Percentiles rank a stretch among this genome's conserved stretches.
Evolutionary conservation across 2,797 vertebrate genomes (phyloP).

Genomic region (Oreochromis mossambicus): DNA sequence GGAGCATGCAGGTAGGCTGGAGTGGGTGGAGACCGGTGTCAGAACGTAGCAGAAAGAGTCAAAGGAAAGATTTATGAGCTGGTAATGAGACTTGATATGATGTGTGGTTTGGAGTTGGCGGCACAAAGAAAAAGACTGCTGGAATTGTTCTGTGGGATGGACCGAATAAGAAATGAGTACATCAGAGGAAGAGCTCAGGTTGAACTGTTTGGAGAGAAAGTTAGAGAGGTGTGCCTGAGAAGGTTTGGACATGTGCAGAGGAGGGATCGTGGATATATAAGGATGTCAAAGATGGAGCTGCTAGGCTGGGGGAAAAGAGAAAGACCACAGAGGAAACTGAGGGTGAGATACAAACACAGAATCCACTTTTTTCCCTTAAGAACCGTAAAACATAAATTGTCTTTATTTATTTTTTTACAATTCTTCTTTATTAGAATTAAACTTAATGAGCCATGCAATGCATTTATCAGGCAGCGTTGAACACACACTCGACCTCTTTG

Average conservation of each 20-base stretch:
- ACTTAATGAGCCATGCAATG: neutral
- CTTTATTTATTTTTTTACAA: neutral
- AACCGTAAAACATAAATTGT: neutral
- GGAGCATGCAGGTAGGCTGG: neutral
- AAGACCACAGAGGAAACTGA: neutral
- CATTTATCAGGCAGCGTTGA: neutral
- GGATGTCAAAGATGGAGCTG: neutral
- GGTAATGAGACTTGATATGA: neutral
- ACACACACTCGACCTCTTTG: neutral
- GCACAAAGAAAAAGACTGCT: neutral
- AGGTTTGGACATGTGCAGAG: neutral
- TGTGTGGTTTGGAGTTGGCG: neutral
- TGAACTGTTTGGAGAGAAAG: neutral
- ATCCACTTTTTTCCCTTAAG: neutral
- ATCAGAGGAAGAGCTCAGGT: fast-evolving
- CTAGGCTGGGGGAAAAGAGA: fast-evolving
- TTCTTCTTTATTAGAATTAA: neutral
- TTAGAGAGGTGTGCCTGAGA: neutral
- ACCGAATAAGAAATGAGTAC: neutral
- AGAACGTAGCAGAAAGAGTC: neutral
- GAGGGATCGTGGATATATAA: fast-evolving
- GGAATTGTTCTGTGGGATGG: neutral
- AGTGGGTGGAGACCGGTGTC: neutral
- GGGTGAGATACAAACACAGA: neutral
- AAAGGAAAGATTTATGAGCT: neutral